Conservation (phyloP, 2,888 invertebrate species). For the Ornithoptera priamus region DNA sequence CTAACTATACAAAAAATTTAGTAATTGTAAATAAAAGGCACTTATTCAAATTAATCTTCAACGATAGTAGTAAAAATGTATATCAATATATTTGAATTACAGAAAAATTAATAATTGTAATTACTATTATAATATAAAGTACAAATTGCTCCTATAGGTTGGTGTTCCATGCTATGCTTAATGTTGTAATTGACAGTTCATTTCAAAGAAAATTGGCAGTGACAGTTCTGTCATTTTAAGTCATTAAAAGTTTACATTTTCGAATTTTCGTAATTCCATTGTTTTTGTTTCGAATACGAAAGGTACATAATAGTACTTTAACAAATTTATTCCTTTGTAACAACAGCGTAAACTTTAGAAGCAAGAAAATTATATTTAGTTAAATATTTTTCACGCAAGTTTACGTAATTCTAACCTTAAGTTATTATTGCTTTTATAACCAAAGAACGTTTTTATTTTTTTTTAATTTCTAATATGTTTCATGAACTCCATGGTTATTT, state of each 20-base stretch:
- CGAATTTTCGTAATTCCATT: neutral
- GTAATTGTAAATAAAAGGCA: too few species aligned
- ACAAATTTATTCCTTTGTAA: neutral
- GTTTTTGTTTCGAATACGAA: constrained; percentile 5
- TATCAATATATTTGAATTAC: too few species aligned
- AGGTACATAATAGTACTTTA: neutral
- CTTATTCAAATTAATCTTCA: too few species aligned
- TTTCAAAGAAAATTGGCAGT: neutral
- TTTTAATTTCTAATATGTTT: neutral
- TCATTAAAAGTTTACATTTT: neutral
- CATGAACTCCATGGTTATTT: too few species aligned
- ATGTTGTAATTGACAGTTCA: neutral
- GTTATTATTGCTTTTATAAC: neutral
- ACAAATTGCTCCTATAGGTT: too few species aligned
- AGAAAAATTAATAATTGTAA: too few species aligned
- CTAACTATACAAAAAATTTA: too few species aligned
- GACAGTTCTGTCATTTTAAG: neutral
- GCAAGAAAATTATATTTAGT: neutral
- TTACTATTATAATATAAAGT: too few species aligned
- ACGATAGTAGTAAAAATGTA: too few species aligned
- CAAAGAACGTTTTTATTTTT: neutral
- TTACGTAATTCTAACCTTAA: constrained; percentile 41
- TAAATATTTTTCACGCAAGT: constrained; percentile 27
- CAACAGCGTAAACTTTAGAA: neutral
- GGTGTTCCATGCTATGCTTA: too few species aligned